phyloP scores from a whole-genome alignment of 2,797 vertebrate genomes.

The Dermochelys coriacea region DNA sequence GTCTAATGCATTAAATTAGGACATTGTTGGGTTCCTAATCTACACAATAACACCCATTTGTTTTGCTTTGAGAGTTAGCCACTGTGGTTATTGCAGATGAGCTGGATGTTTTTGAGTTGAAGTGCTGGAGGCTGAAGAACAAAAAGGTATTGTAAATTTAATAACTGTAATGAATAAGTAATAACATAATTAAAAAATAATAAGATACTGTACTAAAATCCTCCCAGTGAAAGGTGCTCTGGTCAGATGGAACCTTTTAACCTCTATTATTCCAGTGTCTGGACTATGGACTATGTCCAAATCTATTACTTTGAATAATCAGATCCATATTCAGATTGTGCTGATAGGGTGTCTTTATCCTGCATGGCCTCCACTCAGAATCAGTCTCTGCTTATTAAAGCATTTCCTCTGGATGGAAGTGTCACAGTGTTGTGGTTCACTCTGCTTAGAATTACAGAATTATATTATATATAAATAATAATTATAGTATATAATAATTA shows the following conservation, averaged over 20 bases:
- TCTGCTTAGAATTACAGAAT: neutral
- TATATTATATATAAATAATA: no score
- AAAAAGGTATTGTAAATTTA: slow-evolving; percentile 69
- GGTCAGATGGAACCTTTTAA: neutral
- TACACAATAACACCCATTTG: neutral
- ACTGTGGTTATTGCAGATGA: slow-evolving; percentile 27
- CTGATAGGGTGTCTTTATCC: neutral
- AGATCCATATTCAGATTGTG: neutral
- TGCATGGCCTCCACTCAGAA: neutral
- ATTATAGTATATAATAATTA: no score
- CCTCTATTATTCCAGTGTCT: neutral
- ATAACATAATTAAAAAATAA: slow-evolving; percentile 54
- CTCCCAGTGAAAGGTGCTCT: neutral
- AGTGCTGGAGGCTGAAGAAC: slow-evolving; percentile 62
- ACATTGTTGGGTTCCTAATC: slow-evolving; percentile 5
- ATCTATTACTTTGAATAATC: fast-evolving
- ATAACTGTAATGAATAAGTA: slow-evolving; percentile 72
- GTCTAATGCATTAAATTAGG: neutral
- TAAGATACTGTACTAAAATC: slow-evolving; percentile 26
- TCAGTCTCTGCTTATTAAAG: neutral
- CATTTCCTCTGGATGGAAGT: neutral
- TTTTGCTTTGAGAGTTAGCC: slow-evolving; percentile 37
- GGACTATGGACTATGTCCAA: fast-evolving
- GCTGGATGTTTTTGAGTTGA: slow-evolving; percentile 39
- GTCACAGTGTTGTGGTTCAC: neutral